Evolutionary conservation across 2,113 vertebrate species (phyloP).

Genomic region (Spilogale gracilis): DNA sequence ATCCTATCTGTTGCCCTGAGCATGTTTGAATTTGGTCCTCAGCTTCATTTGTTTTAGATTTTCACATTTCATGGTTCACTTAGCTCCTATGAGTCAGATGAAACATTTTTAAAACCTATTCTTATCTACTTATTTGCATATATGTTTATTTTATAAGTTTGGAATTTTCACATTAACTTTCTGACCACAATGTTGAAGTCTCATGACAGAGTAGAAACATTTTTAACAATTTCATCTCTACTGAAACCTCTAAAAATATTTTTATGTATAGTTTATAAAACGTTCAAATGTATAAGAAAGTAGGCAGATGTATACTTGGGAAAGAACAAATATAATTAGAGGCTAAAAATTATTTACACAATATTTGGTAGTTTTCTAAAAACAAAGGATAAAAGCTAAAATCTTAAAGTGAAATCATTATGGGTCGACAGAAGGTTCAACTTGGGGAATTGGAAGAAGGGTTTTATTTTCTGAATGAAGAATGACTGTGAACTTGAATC

Average conservation of each 20-base stretch:
- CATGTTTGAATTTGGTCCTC: constrained; percentile 19
- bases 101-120: constrained; percentile 37
- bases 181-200: not conserved
- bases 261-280: not conserved
- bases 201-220: not conserved
- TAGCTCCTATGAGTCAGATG: constrained; percentile 19
- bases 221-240: not conserved
- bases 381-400: not conserved
- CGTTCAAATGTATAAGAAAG: not conserved
- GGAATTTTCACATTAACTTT: constrained; percentile 53
- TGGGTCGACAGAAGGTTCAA: not conserved
- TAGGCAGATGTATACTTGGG: not conserved
- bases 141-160: constrained; percentile 19
- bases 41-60: constrained; percentile 53
- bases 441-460: not conserved
- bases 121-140: constrained; percentile 52
- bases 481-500: constrained; percentile 30
- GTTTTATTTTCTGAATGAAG: constrained; percentile 48
- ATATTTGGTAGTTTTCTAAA: constrained; percentile 11
- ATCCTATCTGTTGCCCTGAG: not conserved
- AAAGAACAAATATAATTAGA: not conserved
- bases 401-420: not conserved
- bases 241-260: not conserved
- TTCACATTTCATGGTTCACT: constrained; percentile 67
- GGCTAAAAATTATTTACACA: not conserved